phyloP scores from a whole-genome alignment of 2,888 invertebrate genomes.

The Meiosimyza platycephala region DNA sequence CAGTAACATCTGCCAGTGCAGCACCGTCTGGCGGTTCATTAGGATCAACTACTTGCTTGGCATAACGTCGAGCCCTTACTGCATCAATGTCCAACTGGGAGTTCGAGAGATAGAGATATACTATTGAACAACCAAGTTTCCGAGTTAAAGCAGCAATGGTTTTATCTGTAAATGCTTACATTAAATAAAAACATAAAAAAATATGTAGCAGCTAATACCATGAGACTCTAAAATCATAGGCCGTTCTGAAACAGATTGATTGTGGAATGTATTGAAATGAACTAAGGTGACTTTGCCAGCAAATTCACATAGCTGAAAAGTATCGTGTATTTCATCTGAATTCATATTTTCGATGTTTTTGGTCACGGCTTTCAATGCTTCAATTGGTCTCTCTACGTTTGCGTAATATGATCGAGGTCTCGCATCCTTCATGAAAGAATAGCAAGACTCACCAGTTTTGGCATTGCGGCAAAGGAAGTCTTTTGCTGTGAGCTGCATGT shows the following conservation, averaged over 20 bases:
- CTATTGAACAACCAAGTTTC: neutral
- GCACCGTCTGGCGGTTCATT: neutral
- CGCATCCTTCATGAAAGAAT: constrained; percentile 36
- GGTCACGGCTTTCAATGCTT: constrained; percentile 29
- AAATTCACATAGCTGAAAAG: neutral
- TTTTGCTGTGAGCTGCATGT: constrained; percentile 43
- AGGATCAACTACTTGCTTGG: neutral
- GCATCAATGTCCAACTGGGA: neutral
- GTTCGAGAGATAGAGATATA: constrained; percentile 3
- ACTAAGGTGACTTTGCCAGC: neutral
- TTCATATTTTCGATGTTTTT: neutral
- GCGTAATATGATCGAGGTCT: constrained; percentile 43
- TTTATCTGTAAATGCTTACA: constrained; percentile 1
- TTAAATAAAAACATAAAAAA: neutral
- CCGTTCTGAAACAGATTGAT: neutral
- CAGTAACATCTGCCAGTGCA: too few relatives aligned
- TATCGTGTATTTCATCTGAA: too few relatives aligned
- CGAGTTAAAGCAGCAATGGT: neutral
- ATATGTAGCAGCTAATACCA: neutral
- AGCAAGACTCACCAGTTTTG: constrained; percentile 40
- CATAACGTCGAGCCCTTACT: neutral
- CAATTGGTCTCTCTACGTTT: constrained; percentile 45
- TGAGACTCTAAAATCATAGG: neutral
- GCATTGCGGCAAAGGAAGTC: constrained; percentile 45
- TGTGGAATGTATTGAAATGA: neutral